Evolutionary conservation across 2,113 vertebrate species (phyloP).

Genomic region (Catagonus wagneri): DNA sequence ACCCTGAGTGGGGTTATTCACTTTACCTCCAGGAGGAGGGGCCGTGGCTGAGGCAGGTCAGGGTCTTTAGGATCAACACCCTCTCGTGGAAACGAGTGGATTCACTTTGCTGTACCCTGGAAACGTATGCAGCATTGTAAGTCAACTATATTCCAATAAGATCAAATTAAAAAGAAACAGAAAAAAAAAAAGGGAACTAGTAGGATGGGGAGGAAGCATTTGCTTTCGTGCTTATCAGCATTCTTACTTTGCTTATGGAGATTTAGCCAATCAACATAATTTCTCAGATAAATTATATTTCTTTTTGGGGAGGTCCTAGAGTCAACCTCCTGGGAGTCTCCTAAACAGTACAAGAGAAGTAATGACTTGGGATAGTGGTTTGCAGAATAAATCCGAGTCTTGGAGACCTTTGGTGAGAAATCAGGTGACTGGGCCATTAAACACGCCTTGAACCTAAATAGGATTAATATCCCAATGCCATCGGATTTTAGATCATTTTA

Average conservation of each 20-base stretch:
- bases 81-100: not conserved
- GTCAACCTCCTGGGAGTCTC: not conserved
- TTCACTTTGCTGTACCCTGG: no score
- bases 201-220: not conserved
- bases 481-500: conserved; percentile 50
- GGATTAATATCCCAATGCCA: conserved; percentile 19
- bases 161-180: no score
- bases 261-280: not conserved
- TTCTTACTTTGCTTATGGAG: not conserved
- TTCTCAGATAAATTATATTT: conserved; percentile 35
- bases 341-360: not conserved
- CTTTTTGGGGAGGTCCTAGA: not conserved
- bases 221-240: not conserved
- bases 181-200: no score
- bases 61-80: not conserved
- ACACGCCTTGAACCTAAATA: conserved; percentile 48
- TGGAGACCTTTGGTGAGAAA: conserved; percentile 44
- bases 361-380: not conserved
- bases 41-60: not conserved
- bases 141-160: no score
- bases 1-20: not conserved
- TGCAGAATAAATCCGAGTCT: conserved; percentile 30
- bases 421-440: conserved; percentile 61
- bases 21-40: not conserved
- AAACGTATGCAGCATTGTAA: no score